Percentiles rank a stretch among this genome's conserved stretches.
Evolutionary conservation across 2,797 vertebrate genomes (phyloP).

Genomic region (Cossypha niveicapilla): DNA sequence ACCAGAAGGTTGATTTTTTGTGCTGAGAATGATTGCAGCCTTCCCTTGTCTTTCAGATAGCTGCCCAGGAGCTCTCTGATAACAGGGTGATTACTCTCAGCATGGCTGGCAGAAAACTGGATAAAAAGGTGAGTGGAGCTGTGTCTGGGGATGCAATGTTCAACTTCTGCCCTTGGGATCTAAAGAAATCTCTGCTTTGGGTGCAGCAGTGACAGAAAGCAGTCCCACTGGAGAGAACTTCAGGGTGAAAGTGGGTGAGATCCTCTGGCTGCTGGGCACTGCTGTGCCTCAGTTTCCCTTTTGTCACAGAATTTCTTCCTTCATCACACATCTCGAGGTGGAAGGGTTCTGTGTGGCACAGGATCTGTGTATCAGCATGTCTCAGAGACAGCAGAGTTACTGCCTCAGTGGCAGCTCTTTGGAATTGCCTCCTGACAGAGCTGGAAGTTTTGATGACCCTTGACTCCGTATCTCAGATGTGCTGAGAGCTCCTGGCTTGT

Average conservation of each 20-base stretch:
- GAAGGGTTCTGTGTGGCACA: rapidly evolving
- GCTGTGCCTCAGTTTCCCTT: background rate
- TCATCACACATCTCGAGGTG: rapidly evolving
- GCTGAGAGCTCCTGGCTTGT: background rate
- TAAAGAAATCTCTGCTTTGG: background rate
- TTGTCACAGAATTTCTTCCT: background rate
- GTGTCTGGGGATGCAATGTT: background rate
- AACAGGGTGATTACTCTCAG: slow-evolving; percentile 96
- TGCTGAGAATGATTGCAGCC: background rate
- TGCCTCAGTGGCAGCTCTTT: background rate
- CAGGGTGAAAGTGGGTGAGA: background rate
- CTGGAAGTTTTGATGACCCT: background rate
- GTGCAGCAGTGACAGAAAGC: background rate
- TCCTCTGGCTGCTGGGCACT: background rate
- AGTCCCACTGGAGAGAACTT: background rate
- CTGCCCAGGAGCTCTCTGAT: slow-evolving; percentile 95
- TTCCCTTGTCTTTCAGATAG: slow-evolving; percentile 80
- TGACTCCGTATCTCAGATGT: rapidly evolving
- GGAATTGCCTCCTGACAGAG: background rate
- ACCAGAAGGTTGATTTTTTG: background rate
- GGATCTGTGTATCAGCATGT: background rate
- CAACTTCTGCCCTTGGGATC: background rate
- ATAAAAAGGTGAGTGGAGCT: slow-evolving; percentile 88
- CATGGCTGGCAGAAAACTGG: slow-evolving; percentile 92
- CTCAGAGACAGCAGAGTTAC: background rate